Conservation (phyloP, 2,113 vertebrate genomes). For the Campylomormyrus numenius region DNA sequence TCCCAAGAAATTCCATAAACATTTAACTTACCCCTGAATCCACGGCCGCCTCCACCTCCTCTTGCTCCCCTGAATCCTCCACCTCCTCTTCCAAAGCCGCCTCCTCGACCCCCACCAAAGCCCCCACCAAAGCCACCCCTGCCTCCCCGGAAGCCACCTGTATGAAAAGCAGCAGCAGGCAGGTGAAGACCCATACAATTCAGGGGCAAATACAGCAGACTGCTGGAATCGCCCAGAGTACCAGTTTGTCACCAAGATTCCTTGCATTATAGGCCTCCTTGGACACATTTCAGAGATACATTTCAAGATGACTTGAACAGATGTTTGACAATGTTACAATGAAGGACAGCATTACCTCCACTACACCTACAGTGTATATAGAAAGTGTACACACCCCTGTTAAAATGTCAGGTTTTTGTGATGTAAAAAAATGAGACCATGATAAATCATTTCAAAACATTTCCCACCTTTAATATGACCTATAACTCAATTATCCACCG, state of each 20-base stretch:
- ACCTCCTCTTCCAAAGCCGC: constrained; percentile 62
- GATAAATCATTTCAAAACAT: no score
- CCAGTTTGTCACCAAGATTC: neutral
- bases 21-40: constrained; percentile 67
- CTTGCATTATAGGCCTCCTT: neutral
- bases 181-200: neutral
- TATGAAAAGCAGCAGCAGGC: neutral
- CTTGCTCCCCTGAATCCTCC: constrained; percentile 63
- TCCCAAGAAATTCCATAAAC: neutral
- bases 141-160: constrained; percentile 61
- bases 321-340: neutral
- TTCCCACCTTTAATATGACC: no score
- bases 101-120: constrained; percentile 45
- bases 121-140: constrained; percentile 55
- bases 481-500: no score
- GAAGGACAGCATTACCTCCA: neutral
- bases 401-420: no score
- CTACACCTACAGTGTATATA: neutral
- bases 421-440: no score
- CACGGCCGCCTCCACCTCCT: constrained; percentile 62
- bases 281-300: neutral
- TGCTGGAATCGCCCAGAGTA: neutral
- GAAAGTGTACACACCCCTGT: no score
- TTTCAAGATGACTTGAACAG: neutral
- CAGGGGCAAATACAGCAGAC: neutral